Conservation (phyloP, 1,140 invertebrate genomes). For the Zaprionus camerounensis region DNA sequence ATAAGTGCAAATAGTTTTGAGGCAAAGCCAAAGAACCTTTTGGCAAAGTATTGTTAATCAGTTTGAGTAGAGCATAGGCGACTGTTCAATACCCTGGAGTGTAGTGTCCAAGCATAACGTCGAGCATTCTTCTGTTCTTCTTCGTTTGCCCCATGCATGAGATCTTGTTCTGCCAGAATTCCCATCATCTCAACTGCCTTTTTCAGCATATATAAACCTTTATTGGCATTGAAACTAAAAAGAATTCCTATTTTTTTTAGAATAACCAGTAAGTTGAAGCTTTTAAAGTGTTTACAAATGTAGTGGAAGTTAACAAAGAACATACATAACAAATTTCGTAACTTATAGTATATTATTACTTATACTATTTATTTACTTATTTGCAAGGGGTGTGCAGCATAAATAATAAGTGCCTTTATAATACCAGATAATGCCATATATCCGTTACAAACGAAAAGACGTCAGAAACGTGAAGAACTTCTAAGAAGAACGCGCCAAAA, state of each 20-base stretch:
- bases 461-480: slow-evolving; percentile 26
- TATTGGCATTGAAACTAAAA: background rate
- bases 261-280: background rate
- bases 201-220: background rate
- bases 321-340: too few relatives aligned
- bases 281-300: background rate
- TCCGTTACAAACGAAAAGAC: slow-evolving; percentile 57
- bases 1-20: background rate
- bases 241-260: background rate
- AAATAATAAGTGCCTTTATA: background rate
- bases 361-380: too few relatives aligned
- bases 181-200: too few relatives aligned
- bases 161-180: too few relatives aligned
- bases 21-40: background rate
- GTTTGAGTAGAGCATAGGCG: background rate
- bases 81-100: background rate
- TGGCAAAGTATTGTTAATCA: background rate
- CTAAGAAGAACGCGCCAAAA: slow-evolving; percentile 63
- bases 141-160: too few relatives aligned
- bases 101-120: too few relatives aligned
- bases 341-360: too few relatives aligned
- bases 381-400: background rate
- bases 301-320: too few relatives aligned
- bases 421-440: slow-evolving; percentile 67
- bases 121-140: too few relatives aligned